Evolutionary conservation across 2,113 vertebrate genomes (phyloP).

Genomic region (Hippocampus mohnikei): DNA sequence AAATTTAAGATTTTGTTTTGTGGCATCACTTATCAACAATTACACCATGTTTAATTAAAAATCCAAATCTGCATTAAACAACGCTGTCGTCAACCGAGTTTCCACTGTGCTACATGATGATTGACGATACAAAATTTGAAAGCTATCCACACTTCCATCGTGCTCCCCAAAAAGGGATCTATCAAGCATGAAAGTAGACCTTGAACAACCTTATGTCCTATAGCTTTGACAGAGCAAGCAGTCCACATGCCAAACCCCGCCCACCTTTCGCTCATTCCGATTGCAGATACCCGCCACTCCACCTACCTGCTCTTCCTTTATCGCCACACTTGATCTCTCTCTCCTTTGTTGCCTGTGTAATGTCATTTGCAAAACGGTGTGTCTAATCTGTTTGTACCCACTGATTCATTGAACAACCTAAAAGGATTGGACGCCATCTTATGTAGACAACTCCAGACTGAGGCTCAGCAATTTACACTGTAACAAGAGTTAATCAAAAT

Average conservation of each 20-base stretch:
- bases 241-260: conserved; percentile 49
- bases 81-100: not conserved
- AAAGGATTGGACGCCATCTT: conserved; percentile 34
- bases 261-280: not conserved
- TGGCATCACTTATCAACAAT: too few species aligned
- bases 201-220: conserved; percentile 62
- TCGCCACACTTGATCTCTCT: conserved; percentile 24
- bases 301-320: conserved; percentile 39
- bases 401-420: conserved; percentile 40
- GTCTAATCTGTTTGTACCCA: conserved; percentile 36
- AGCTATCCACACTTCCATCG: not conserved
- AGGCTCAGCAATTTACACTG: not conserved
- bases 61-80: too few species aligned
- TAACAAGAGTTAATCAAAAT: conserved; percentile 18
- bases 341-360: conserved; percentile 30
- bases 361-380: conserved; percentile 44
- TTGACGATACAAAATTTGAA: conserved; percentile 12
- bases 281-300: conserved; percentile 14
- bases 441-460: conserved; percentile 12
- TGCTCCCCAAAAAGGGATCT: conserved; percentile 22
- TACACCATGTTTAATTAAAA: too few species aligned
- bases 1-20: too few species aligned
- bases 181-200: conserved; percentile 47
- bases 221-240: conserved; percentile 33
- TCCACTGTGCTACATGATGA: not conserved